phyloP scores from a whole-genome alignment of 2,113 vertebrate genomes.

The Brachyhypopomus occidentalis region DNA sequence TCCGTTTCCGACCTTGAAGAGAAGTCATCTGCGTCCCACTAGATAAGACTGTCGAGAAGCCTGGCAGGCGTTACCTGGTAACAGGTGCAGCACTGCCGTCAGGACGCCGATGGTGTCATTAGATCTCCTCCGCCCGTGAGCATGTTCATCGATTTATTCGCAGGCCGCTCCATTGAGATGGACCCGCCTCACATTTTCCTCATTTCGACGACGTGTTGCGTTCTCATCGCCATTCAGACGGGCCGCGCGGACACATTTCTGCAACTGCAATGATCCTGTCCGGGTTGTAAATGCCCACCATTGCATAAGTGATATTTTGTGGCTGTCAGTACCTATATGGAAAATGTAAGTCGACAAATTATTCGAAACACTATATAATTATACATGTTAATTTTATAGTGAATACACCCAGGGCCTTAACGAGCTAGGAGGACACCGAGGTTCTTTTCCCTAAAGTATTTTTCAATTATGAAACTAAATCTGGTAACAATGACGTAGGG shows the following conservation, averaged over 20 bases:
- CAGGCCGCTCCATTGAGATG: constrained; percentile 19
- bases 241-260: background rate
- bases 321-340: constrained; percentile 9
- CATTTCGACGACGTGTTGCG: background rate
- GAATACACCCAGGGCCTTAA: background rate
- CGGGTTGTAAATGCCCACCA: background rate
- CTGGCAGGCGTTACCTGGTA: constrained; percentile 49
- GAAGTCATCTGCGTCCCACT: constrained; percentile 3
- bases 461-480: too few species aligned
- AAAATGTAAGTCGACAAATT: background rate
- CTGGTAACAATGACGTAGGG: too few species aligned
- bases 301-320: background rate
- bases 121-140: background rate
- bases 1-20: constrained; percentile 39
- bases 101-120: background rate
- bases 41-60: constrained; percentile 16
- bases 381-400: background rate
- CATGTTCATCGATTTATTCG: constrained; percentile 44
- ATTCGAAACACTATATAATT: background rate
- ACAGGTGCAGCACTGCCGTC: constrained; percentile 37
- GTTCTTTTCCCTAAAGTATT: too few species aligned
- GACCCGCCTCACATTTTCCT: background rate
- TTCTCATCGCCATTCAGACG: background rate
- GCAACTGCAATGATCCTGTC: background rate
- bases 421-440: too few species aligned